Evolutionary conservation across 2,797 vertebrate species (phyloP), one percentile per base, ranked within the genome.

Genomic region (Gymnoscopelus braueri): DNA sequence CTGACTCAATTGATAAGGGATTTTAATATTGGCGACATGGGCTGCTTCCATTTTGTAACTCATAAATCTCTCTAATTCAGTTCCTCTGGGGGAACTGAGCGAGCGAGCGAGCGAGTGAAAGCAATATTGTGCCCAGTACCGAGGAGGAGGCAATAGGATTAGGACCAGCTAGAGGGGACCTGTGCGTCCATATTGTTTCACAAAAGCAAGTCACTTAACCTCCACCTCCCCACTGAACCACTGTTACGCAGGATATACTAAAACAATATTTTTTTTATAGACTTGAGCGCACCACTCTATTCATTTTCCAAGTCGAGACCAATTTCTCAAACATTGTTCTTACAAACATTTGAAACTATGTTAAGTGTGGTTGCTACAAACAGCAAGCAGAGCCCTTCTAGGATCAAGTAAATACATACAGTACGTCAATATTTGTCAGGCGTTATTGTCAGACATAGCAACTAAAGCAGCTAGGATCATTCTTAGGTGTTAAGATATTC

Each of bases 321-420:
- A 52, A 44, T 61, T 3, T 74, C 76, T 72, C 32, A 19, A 75
- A 80, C 53, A 50, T 65, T 23, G 59, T 35, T 73, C 62, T 50
- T 47, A 15, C 26, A 58, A n/a, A 72, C 74, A 72, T 78, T 70
- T 71, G 69, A 81, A 75, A 67, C 67, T 79, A 67, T 73, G 77
- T 76, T 70, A 70, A 71, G 55, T 13, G 56, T 47, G 60, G 65
- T 50, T n/a, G 74, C 65, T 71, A 29, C n/a, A 44, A 74, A 65
- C 63, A 72, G 53, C 69, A 51, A 73, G 61, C 61, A n/a, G 75
- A 82, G 87, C 79, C 78, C 82, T 84, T 81, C 67, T 71, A 63
- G 13, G 50, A 63, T 75, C 56, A 58, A 74, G 67, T 80, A 72
- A 29, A 79, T 72, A 50, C 78, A 72, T 69, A 78, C 79, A 78